Percentiles rank a stretch among this genome's conserved stretches.
Conservation (phyloP, 2,888 invertebrate species). For the Lycia hirtaria region DNA sequence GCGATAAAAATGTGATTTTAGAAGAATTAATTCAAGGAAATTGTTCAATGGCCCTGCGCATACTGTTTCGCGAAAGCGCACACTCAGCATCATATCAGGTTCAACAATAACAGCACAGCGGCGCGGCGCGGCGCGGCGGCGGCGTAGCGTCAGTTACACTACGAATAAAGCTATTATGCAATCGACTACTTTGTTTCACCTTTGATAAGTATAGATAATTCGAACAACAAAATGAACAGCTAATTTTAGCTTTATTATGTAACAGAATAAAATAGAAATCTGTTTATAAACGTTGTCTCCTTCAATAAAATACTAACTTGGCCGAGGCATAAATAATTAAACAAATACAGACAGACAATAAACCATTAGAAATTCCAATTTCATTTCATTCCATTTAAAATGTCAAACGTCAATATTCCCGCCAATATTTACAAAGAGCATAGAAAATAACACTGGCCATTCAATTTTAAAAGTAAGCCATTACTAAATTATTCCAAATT, state of each 20-base stretch:
- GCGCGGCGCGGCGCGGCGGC: too few relatives aligned
- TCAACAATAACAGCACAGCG: too few relatives aligned
- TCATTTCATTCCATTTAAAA: too few relatives aligned
- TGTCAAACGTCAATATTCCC: background rate
- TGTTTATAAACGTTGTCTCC: background rate
- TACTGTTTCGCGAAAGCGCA: too few relatives aligned
- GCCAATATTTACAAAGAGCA: conserved; percentile 1
- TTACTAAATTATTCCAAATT: conserved; percentile 30
- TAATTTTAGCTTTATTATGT: background rate
- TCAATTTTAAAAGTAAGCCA: conserved; percentile 20
- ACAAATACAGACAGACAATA: background rate
- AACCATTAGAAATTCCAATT: background rate
- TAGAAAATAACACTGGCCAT: conserved; percentile 6
- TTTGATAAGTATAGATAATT: too few relatives aligned
- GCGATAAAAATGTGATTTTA: too few relatives aligned
- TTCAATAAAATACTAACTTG: conserved; percentile 3
- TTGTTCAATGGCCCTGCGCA: too few relatives aligned
- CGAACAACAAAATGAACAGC: background rate
- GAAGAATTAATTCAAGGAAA: too few relatives aligned
- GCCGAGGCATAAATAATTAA: background rate
- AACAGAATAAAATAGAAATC: background rate
- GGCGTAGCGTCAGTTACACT: too few relatives aligned
- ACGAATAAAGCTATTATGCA: too few relatives aligned
- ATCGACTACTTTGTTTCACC: too few relatives aligned
- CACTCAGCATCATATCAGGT: too few relatives aligned